Evolutionary conservation across 2,888 invertebrate genomes (phyloP).

Genomic region (Rhyacophila evoluta): DNA sequence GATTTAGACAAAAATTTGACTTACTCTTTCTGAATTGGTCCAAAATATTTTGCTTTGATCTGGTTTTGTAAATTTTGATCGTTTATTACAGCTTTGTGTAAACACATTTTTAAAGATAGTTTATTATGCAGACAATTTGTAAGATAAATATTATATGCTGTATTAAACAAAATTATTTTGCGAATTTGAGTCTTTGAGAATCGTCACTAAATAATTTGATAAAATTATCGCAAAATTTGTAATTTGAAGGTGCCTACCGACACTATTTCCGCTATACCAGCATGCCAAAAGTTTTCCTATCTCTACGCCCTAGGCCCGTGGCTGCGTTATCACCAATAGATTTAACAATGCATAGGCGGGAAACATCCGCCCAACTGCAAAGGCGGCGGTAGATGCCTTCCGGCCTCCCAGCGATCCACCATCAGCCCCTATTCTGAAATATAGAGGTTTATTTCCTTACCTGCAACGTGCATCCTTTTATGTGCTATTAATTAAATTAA

Average conservation of each 20-base stretch:
- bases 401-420: constrained; percentile 13
- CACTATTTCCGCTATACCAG: constrained; percentile 19
- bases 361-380: constrained; percentile 64
- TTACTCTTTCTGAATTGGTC: too few species aligned
- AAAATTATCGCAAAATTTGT: not conserved
- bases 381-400: constrained; percentile 53
- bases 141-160: too few species aligned
- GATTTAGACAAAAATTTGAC: too few species aligned
- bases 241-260: not conserved
- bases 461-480: constrained; percentile 7
- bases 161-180: too few species aligned
- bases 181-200: too few species aligned
- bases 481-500: not conserved
- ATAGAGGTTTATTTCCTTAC: constrained; percentile 9
- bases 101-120: too few species aligned
- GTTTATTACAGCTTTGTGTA: too few species aligned
- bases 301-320: constrained; percentile 32
- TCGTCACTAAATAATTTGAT: not conserved
- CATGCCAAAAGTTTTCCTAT: constrained; percentile 11
- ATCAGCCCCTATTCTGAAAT: constrained; percentile 24
- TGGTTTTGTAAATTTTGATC: too few species aligned
- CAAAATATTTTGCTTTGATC: too few species aligned
- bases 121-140: too few species aligned
- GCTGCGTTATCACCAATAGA: constrained; percentile 65
- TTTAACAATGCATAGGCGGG: constrained; percentile 62